Conservation (phyloP, 2,888 invertebrate species). For the Cheilosia variabilis region DNA sequence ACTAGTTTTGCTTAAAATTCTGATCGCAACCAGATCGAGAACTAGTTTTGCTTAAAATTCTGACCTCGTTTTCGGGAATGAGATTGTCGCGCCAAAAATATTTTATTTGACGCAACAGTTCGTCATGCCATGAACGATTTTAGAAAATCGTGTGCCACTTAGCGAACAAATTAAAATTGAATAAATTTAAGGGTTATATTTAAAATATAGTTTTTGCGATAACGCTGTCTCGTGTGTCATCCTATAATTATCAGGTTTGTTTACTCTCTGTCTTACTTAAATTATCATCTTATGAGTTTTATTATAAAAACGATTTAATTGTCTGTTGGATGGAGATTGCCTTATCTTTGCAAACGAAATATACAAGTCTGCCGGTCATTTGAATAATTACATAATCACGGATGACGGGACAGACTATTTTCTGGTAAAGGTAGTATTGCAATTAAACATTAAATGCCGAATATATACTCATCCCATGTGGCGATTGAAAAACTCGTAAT, state of each 20-base stretch:
- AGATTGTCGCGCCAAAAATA: neutral
- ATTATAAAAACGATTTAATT: too few species aligned
- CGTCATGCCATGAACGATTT: neutral
- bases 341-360: conserved; percentile 1
- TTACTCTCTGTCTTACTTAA: too few species aligned
- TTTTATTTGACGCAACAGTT: neutral
- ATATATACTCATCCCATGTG: too few species aligned
- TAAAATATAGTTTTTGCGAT: neutral
- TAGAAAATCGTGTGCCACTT: neutral
- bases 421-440: too few species aligned
- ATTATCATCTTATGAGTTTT: too few species aligned
- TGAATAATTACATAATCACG: conserved; percentile 17
- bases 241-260: too few species aligned
- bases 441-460: too few species aligned
- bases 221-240: neutral
- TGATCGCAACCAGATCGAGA: neutral
- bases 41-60: conserved; percentile 1
- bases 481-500: too few species aligned
- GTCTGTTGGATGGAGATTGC: neutral
- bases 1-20: too few species aligned
- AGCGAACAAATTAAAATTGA: neutral
- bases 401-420: too few species aligned
- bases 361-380: neutral
- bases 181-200: neutral
- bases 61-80: conserved; percentile 9